These are phyloP conservation scores for Phainopepla nitens DNA, from an alignment of 2,113 vertebrate genomes.

Conservation along the genomic window DNA sequence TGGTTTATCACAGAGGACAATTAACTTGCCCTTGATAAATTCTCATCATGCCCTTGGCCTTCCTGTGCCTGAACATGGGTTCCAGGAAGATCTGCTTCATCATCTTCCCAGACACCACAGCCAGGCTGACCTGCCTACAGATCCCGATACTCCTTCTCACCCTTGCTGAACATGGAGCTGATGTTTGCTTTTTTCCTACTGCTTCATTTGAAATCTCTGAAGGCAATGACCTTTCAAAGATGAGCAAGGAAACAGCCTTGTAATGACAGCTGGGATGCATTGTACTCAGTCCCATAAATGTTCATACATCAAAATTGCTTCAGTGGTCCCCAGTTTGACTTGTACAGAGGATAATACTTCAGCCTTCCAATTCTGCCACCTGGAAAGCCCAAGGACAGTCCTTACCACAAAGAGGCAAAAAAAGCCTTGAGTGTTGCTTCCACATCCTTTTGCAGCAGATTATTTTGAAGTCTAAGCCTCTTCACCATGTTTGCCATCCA, in stretches of 20 bases:
- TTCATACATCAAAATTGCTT: neutral
- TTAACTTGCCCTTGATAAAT: neutral
- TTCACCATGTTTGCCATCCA: neutral
- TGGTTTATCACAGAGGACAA: neutral
- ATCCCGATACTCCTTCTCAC: neutral
- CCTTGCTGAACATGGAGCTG: neutral
- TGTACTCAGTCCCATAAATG: neutral
- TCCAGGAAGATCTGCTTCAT: neutral
- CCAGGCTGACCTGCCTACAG: neutral
- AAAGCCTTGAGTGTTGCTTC: neutral
- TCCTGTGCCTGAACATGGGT: neutral
- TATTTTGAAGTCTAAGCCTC: neutral
- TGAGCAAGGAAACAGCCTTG: neutral
- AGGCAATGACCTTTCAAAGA: neutral
- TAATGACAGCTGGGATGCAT: fast-evolving
- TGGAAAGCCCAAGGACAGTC: neutral
- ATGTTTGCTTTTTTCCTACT: neutral
- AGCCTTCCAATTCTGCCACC: neutral
- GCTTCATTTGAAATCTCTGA: neutral
- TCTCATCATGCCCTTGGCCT: fast-evolving
- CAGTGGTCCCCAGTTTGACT: neutral
- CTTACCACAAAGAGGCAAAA: neutral
- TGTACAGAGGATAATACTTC: neutral
- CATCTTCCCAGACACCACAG: neutral
- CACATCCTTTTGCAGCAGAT: neutral